phyloP scores from a whole-genome alignment of 2,888 invertebrate genomes.

The Drosophila picticornis region DNA sequence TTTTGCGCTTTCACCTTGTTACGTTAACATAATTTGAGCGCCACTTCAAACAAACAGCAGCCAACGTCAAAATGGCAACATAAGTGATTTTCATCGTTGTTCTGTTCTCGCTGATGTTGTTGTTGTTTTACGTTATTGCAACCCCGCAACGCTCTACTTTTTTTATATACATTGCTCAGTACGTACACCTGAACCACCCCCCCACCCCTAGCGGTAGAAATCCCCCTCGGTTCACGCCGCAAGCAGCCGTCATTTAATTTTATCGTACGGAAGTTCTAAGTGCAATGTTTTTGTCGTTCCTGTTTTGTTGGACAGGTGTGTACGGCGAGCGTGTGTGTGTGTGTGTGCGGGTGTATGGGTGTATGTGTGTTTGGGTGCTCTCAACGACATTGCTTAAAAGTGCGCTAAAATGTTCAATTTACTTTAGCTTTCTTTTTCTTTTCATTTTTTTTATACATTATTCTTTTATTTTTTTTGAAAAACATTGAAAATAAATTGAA shows the following conservation, averaged over 20 bases:
- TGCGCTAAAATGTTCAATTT: conserved; percentile 82
- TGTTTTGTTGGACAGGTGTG: conserved; percentile 67
- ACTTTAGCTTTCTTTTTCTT: conserved; percentile 60
- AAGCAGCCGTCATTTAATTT: conserved; percentile 78
- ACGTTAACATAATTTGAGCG: conserved; percentile 78
- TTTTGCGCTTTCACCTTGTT: conserved; percentile 82
- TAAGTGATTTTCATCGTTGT: conserved; percentile 67
- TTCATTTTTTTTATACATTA: background rate
- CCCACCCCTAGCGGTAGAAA: background rate
- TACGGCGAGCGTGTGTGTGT: conserved; percentile 12
- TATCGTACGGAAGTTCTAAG: conserved; percentile 81
- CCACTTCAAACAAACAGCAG: conserved; percentile 70
- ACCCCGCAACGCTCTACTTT: conserved; percentile 32
- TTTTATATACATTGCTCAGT: conserved; percentile 69
- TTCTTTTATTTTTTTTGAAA: conserved; percentile 24
- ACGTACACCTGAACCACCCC: background rate
- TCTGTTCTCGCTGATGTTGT: conserved; percentile 16
- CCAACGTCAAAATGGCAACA: conserved; percentile 64
- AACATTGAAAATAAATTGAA: conserved; percentile 80
- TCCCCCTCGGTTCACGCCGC: conserved; percentile 6
- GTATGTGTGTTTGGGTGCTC: conserved; percentile 20
- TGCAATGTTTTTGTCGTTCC: conserved; percentile 65
- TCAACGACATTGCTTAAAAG: conserved; percentile 72
- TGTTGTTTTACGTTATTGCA: conserved; percentile 38
- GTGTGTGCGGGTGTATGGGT: conserved; percentile 14